Conservation (phyloP, 1,140 invertebrate genomes). For the Neotoxoptera formosana region DNA sequence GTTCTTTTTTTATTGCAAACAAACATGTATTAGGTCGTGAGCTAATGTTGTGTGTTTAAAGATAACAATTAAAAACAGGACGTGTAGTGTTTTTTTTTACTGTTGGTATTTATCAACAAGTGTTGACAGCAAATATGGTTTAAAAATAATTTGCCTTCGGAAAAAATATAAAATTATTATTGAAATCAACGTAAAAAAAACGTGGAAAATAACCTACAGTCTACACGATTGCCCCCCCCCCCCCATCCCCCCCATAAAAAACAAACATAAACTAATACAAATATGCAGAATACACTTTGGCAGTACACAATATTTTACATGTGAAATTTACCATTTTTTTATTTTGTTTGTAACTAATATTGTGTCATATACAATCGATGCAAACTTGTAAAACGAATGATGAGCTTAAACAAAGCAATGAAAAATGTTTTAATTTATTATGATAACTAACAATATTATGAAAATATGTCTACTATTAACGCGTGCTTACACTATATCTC, state of each 20-base stretch:
- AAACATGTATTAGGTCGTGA: too few species aligned
- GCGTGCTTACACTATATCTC: neutral
- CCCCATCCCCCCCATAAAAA: too few species aligned
- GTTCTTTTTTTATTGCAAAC: neutral
- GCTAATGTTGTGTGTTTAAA: neutral
- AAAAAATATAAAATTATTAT: neutral
- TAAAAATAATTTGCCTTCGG: neutral
- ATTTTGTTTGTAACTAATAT: neutral
- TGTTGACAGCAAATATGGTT: neutral
- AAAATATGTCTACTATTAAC: neutral
- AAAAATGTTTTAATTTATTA: neutral
- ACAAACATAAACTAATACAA: neutral
- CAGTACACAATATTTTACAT: neutral
- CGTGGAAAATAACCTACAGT: neutral
- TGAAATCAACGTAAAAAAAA: neutral
- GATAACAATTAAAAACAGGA: neutral
- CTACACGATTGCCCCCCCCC: neutral
- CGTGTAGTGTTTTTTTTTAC: neutral
- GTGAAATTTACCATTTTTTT: neutral
- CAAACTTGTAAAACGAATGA: neutral
- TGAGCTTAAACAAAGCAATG: neutral
- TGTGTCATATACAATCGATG: neutral
- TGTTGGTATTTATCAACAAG: neutral
- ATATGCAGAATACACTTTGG: neutral
- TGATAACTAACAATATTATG: neutral